Conservation (phyloP, 2,888 invertebrate genomes). For the Drosophila leonis region DNA sequence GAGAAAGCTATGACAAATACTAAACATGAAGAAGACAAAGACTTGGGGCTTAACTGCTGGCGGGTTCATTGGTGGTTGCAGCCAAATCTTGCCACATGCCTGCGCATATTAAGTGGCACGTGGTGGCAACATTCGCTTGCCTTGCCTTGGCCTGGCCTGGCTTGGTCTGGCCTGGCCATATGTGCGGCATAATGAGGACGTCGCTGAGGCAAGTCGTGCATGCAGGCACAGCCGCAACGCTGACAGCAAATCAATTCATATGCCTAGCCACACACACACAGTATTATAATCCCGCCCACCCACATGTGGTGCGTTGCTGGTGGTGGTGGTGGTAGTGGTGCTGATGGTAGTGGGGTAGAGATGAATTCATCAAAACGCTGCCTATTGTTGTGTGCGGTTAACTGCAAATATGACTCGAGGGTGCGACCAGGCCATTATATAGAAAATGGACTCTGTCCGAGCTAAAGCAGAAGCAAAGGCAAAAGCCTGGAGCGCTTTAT, state of each 20-base stretch:
- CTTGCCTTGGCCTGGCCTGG: neutral
- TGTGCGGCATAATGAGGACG: constrained; percentile 77
- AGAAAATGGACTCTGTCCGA: constrained; percentile 59
- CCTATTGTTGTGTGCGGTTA: constrained; percentile 68
- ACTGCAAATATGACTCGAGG: constrained; percentile 74
- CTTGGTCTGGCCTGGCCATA: constrained; percentile 67
- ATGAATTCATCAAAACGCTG: constrained; percentile 69
- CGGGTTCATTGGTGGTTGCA: constrained; percentile 32
- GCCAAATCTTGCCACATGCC: constrained; percentile 74
- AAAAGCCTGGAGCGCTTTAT: constrained; percentile 50
- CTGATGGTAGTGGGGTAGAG: neutral
- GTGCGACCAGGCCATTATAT: constrained; percentile 60
- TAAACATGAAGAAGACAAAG: constrained; percentile 28
- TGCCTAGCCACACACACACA: constrained; percentile 39
- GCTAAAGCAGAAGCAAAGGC: neutral
- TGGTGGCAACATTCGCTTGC: constrained; percentile 43
- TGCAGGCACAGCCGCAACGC: constrained; percentile 47
- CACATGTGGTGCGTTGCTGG: constrained; percentile 11
- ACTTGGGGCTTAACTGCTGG: constrained; percentile 29
- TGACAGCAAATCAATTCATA: constrained; percentile 80
- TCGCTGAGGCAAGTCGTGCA: constrained; percentile 72
- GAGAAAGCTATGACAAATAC: constrained; percentile 36
- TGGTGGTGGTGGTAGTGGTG: neutral
- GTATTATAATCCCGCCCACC: constrained; percentile 11
- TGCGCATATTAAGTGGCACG: constrained; percentile 78